Conservation (phyloP, 1,140 invertebrate species). For the Ridgeia piscesae region DNA sequence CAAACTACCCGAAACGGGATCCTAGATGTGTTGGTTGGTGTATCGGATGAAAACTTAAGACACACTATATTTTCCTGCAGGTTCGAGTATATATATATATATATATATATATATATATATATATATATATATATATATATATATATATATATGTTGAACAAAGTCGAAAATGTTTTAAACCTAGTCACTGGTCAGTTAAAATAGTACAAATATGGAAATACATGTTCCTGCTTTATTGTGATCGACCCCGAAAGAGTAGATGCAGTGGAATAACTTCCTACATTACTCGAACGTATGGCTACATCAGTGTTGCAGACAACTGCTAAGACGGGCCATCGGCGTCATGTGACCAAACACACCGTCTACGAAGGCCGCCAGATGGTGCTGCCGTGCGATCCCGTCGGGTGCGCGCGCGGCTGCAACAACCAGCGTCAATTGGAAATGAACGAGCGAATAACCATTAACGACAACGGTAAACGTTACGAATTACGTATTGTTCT, state of each 20-base stretch:
- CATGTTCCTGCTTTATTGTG: too few species aligned
- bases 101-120: too few species aligned
- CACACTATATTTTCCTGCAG: background rate
- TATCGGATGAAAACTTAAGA: background rate
- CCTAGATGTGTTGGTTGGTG: background rate
- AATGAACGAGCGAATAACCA: background rate
- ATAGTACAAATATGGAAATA: too few species aligned
- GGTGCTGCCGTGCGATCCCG: background rate
- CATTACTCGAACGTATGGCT: background rate
- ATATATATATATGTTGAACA: too few species aligned
- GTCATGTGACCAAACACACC: background rate
- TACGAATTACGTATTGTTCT: background rate
- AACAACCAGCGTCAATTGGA: background rate
- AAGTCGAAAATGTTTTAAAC: too few species aligned
- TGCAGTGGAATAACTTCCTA: too few species aligned
- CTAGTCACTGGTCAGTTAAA: too few species aligned
- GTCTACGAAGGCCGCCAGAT: conserved; percentile 11
- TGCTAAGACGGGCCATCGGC: background rate
- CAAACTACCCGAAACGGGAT: background rate
- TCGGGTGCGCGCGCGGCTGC: background rate
- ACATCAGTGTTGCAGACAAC: background rate
- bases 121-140: too few species aligned
- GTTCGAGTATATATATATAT: too few species aligned
- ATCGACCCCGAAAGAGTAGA: too few species aligned
- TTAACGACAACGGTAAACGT: background rate